Conservation (phyloP, 2,888 invertebrate species). For the Eupithecia vulgata region DNA sequence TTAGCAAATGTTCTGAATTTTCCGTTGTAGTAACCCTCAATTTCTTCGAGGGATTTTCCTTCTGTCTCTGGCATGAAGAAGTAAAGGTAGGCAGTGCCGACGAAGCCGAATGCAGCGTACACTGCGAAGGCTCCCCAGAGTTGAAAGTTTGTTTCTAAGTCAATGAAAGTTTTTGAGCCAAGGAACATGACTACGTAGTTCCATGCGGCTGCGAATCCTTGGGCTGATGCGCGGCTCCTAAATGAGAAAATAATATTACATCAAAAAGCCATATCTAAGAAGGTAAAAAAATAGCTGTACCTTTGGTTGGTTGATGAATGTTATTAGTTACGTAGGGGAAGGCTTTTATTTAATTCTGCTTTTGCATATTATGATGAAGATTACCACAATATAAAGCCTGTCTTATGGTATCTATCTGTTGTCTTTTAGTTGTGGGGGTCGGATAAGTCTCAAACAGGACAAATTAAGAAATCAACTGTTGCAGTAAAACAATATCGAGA, state of each 20-base stretch:
- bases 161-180: conserved; percentile 81
- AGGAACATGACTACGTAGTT: conserved; percentile 81
- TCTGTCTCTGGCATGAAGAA: conserved; percentile 84
- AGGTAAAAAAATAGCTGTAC: not conserved
- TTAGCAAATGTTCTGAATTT: conserved; percentile 70
- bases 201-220: conserved; percentile 81
- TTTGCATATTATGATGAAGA: not conserved
- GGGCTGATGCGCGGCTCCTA: conserved; percentile 81
- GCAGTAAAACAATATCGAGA: too few species aligned
- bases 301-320: not conserved
- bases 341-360: not conserved
- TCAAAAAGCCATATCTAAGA: too few species aligned
- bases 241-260: conserved; percentile 30
- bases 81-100: conserved; percentile 79
- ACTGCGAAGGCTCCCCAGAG: conserved; percentile 80
- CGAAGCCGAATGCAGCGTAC: conserved; percentile 73
- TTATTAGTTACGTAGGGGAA: not conserved
- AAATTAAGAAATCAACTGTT: not conserved
- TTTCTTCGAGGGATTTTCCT: conserved; percentile 78
- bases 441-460: not conserved
- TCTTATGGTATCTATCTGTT: too few species aligned
- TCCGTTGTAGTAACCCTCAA: conserved; percentile 75
- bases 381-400: too few species aligned
- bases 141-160: conserved; percentile 70
- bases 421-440: not conserved